Conservation (phyloP, 1,140 invertebrate genomes). For the Rhysida immarginata region DNA sequence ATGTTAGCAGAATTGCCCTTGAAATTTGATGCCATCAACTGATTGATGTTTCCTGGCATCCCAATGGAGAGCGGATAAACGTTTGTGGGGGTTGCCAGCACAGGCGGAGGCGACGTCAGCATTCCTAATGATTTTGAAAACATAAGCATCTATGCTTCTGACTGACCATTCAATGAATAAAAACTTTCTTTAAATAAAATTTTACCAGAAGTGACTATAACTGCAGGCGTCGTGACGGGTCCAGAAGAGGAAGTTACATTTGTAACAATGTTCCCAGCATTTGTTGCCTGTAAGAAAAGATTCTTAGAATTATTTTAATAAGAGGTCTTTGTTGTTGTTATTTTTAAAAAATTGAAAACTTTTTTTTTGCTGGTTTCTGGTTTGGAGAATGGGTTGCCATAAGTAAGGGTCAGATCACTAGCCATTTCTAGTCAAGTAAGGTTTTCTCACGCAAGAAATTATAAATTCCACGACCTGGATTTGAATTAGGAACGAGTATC, state of each 20-base stretch:
- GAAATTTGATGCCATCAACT: not conserved
- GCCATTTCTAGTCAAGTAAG: no score
- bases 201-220: constrained; percentile 4
- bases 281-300: no score
- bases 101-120: constrained; percentile 4
- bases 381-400: no score
- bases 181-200: not conserved
- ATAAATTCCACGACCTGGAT: no score
- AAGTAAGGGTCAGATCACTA: no score
- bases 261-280: not conserved
- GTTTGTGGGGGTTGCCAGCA: constrained; percentile 9
- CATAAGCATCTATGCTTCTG: not conserved
- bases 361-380: no score
- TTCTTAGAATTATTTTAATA: no score
- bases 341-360: no score
- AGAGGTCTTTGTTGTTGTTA: no score
- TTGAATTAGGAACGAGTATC: no score
- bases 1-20: not conserved
- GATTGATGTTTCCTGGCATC: constrained; percentile 5
- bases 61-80: constrained; percentile 12
- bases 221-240: not conserved
- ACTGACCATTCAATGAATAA: not conserved
- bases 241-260: constrained; percentile 5
- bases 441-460: no score
- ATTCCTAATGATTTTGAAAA: not conserved